Percentiles rank a stretch among this genome's conserved stretches.
Conservation (phyloP, 2,888 invertebrate genomes). For the Acleris emargana region DNA sequence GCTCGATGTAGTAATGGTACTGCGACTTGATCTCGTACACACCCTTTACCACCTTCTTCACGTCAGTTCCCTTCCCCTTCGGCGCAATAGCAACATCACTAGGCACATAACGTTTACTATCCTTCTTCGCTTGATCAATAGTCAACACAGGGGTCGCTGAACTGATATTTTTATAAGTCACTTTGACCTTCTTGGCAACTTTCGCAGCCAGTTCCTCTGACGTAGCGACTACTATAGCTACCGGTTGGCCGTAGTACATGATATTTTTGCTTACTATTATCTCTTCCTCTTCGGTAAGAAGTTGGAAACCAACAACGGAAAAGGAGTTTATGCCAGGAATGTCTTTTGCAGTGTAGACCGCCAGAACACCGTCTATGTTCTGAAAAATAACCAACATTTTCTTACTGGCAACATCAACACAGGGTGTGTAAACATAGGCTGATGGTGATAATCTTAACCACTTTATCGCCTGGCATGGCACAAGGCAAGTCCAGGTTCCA, state of each 20-base stretch:
- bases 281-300: constrained; percentile 73
- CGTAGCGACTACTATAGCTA: constrained; percentile 87
- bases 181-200: constrained; percentile 83
- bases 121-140: constrained; percentile 71
- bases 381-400: constrained; percentile 52
- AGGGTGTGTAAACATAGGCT: too few species aligned
- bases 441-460: too few species aligned
- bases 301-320: constrained; percentile 59
- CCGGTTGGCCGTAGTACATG: constrained; percentile 86
- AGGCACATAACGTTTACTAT: constrained; percentile 59
- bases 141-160: constrained; percentile 60
- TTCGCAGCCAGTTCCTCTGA: constrained; percentile 79
- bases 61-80: constrained; percentile 59
- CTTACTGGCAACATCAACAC: background rate
- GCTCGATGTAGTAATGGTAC: constrained; percentile 91
- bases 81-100: constrained; percentile 55
- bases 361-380: constrained; percentile 86
- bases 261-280: constrained; percentile 82
- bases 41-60: constrained; percentile 80
- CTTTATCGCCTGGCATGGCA: too few species aligned
- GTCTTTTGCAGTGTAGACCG: constrained; percentile 86
- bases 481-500: too few species aligned
- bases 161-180: constrained; percentile 78
- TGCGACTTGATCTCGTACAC: constrained; percentile 85
- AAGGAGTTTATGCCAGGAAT: constrained; percentile 87